A percentile compares a stretch with the other conserved stretches of the same genome.
Conservation (phyloP, 2,113 vertebrate species). For the Psammodynastes pulverulentus region DNA sequence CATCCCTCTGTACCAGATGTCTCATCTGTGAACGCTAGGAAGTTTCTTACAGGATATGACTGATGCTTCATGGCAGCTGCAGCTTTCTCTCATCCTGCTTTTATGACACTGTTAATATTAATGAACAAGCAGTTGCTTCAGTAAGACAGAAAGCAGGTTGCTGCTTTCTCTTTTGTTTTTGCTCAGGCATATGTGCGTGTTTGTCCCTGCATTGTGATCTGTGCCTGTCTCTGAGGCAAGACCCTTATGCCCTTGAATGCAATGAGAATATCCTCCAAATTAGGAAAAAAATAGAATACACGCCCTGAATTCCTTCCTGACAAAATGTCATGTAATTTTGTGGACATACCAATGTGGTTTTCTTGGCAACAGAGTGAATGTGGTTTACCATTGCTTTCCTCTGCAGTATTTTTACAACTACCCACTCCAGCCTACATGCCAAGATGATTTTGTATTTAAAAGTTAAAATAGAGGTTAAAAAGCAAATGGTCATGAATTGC, state of each 20-base stretch:
- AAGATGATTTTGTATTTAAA: not conserved
- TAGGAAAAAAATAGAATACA: not conserved
- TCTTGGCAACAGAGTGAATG: not conserved
- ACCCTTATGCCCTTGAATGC: not conserved
- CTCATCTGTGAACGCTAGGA: not conserved
- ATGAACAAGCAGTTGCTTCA: constrained; percentile 13
- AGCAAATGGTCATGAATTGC: rapidly evolving
- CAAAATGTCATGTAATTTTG: not conserved
- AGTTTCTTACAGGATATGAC: constrained; percentile 35
- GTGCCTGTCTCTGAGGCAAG: not conserved
- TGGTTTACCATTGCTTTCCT: not conserved
- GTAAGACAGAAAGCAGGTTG: not conserved
- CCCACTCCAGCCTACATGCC: not conserved
- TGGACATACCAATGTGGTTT: not conserved
- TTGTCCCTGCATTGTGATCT: not conserved
- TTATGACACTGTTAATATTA: constrained; percentile 26
- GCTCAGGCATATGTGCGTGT: not conserved
- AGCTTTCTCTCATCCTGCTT: constrained; percentile 32
- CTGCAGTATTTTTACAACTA: not conserved
- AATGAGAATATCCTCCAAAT: not conserved
- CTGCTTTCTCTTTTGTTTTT: not conserved
- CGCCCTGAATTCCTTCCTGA: not conserved
- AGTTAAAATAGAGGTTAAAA: not conserved
- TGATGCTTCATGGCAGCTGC: not conserved
- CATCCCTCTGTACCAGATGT: constrained; percentile 38